Percentiles rank a stretch among this genome's conserved stretches.
Conservation (phyloP, 2,888 invertebrate species). For the Anthophora plumipes region DNA sequence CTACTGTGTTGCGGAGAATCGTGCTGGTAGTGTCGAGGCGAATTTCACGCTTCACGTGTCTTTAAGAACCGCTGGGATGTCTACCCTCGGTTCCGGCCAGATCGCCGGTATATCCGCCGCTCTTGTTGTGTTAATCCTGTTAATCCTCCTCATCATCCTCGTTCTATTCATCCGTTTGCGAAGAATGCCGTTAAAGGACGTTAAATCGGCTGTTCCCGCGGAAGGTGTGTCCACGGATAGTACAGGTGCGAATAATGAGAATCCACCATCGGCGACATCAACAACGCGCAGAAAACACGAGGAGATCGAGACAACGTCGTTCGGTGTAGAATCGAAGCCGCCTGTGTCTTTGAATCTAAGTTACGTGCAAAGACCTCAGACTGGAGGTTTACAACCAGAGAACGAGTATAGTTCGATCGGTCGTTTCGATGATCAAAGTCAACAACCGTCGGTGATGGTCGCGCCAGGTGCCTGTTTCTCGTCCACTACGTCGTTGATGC, state of each 20-base stretch:
- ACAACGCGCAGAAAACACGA: constrained; percentile 76
- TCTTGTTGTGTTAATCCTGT: constrained; percentile 90
- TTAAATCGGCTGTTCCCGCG: constrained; percentile 87
- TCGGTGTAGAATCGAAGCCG: constrained; percentile 75
- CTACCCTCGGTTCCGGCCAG: constrained; percentile 92
- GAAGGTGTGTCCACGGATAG: constrained; percentile 86
- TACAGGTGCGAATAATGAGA: constrained; percentile 55
- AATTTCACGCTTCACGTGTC: constrained; percentile 95
- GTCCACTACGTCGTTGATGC: constrained; percentile 90
- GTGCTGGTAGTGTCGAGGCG: constrained; percentile 94
- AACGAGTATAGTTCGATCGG: constrained; percentile 85
- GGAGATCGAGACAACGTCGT: constrained; percentile 80
- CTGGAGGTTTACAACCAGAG: constrained; percentile 79
- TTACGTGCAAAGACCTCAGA: constrained; percentile 79
- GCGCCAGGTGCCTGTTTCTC: constrained; percentile 86
- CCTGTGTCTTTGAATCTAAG: constrained; percentile 80
- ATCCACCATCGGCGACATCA: constrained; percentile 62
- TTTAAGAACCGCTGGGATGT: constrained; percentile 91
- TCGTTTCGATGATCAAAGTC: constrained; percentile 88
- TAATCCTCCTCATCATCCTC: constrained; percentile 90
- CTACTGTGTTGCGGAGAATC: constrained; percentile 95
- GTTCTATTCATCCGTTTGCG: constrained; percentile 91
- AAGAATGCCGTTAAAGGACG: constrained; percentile 90
- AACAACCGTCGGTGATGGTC: constrained; percentile 88
- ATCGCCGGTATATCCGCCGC: constrained; percentile 94